Percentiles rank a stretch among this genome's conserved stretches.
These are phyloP conservation scores for Heloderma charlesbogerti DNA, from an alignment of 2,113 vertebrate genomes.

Conservation along the genomic window DNA sequence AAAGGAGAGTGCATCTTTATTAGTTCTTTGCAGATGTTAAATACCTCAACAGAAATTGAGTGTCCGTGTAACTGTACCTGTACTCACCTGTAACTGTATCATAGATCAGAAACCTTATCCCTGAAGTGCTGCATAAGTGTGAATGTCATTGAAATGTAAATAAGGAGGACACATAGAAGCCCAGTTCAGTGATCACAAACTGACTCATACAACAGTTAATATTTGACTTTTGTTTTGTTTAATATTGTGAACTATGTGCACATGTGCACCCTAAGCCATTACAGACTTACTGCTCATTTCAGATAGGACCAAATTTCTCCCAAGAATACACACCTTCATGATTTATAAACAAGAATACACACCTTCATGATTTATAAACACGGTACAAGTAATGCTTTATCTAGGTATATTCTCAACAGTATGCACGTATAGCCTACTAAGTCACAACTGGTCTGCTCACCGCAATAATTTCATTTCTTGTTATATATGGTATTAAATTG, in stretches of 20 bases:
- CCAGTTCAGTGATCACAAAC: not conserved
- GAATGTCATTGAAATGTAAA: not conserved
- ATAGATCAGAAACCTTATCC: not conserved
- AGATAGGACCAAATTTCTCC: not conserved
- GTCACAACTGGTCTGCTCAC: not conserved
- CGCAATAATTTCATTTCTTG: too few relatives aligned
- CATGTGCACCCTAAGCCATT: not conserved
- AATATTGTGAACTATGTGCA: not conserved
- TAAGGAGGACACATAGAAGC: not conserved
- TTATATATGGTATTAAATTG: not conserved
- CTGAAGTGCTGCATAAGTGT: not conserved
- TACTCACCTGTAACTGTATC: not conserved
- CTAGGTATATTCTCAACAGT: not conserved
- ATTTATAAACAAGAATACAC: too few relatives aligned
- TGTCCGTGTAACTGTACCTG: constrained; percentile 16
- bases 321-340: too few relatives aligned
- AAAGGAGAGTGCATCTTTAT: not conserved
- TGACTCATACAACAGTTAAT: not conserved
- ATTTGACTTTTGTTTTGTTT: not conserved
- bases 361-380: too few relatives aligned
- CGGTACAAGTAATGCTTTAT: not conserved
- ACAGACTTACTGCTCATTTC: not conserved
- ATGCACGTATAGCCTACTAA: not conserved
- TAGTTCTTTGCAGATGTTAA: not conserved
- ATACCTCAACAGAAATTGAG: constrained; percentile 63